Conservation (phyloP, 2,888 invertebrate genomes). For the Parnassius smintheus region DNA sequence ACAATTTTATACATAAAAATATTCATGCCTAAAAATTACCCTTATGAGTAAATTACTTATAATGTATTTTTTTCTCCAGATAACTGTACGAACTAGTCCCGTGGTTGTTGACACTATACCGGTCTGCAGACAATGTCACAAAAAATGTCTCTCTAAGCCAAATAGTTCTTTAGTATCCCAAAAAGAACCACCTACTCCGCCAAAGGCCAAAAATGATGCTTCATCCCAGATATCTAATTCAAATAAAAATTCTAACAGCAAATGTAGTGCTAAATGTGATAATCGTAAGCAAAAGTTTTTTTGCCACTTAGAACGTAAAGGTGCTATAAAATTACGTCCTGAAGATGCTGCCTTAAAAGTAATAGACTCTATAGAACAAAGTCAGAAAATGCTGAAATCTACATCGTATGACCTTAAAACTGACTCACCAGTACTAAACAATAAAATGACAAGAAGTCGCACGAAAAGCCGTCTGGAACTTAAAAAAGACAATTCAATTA, state of each 20-base stretch:
- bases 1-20: neutral
- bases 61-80: conserved; percentile 68
- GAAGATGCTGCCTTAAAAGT: conserved; percentile 74
- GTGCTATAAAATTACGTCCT: conserved; percentile 73
- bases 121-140: conserved; percentile 89
- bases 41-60: neutral
- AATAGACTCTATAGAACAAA: conserved; percentile 76
- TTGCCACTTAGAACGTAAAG: conserved; percentile 71
- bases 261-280: conserved; percentile 68
- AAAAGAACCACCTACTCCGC: conserved; percentile 61
- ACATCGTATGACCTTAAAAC: conserved; percentile 74
- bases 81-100: conserved; percentile 89
- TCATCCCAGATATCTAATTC: conserved; percentile 68
- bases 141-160: conserved; percentile 85
- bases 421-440: conserved; percentile 66
- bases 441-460: conserved; percentile 53
- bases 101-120: conserved; percentile 86
- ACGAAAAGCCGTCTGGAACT: conserved; percentile 70
- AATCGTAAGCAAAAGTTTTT: conserved; percentile 64
- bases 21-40: no score
- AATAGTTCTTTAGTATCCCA: conserved; percentile 75
- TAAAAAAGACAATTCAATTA: conserved; percentile 65
- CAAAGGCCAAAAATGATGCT: conserved; percentile 59
- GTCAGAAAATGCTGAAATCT: conserved; percentile 74
- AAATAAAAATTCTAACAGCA: conserved; percentile 64